Conservation (phyloP, 2,797 vertebrate species). For the Enteromius anoplus region DNA sequence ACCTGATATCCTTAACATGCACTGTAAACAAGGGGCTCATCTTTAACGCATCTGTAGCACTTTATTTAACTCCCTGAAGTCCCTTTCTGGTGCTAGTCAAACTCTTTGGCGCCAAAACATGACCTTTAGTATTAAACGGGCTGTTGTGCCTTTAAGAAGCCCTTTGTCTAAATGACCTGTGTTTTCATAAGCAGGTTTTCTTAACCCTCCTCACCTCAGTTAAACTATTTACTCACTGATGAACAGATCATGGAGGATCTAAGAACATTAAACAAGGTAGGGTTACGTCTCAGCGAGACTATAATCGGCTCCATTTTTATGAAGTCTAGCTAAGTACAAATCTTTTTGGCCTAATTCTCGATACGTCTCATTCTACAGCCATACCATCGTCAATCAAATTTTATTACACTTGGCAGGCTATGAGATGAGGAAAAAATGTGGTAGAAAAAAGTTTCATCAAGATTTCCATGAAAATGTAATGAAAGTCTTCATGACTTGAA, state of each 20-base stretch:
- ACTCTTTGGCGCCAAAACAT: background rate
- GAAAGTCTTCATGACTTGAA: conserved; percentile 7
- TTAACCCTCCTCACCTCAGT: conserved; percentile 87
- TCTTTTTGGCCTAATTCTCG: conserved; percentile 13
- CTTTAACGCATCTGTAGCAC: background rate
- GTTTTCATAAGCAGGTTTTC: no score
- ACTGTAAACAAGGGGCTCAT: no score
- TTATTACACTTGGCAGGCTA: background rate
- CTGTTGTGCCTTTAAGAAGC: background rate
- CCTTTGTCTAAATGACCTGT: background rate
- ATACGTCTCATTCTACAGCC: background rate
- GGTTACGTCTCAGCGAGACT: background rate
- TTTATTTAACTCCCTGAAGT: background rate
- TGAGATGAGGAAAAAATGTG: background rate
- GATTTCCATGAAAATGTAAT: background rate
- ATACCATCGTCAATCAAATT: background rate
- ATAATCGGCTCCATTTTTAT: background rate
- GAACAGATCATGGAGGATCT: conserved; percentile 99
- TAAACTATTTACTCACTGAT: conserved; percentile 96
- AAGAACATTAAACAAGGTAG: conserved; percentile 93
- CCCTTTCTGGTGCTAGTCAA: background rate
- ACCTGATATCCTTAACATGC: conserved; percentile 91
- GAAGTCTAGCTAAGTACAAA: background rate
- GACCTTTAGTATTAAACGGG: background rate
- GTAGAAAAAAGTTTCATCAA: background rate